These are phyloP conservation scores for Coranthus polyacanthus DNA, from an alignment of 2,797 vertebrate genomes.

Conservation along the genomic window DNA sequence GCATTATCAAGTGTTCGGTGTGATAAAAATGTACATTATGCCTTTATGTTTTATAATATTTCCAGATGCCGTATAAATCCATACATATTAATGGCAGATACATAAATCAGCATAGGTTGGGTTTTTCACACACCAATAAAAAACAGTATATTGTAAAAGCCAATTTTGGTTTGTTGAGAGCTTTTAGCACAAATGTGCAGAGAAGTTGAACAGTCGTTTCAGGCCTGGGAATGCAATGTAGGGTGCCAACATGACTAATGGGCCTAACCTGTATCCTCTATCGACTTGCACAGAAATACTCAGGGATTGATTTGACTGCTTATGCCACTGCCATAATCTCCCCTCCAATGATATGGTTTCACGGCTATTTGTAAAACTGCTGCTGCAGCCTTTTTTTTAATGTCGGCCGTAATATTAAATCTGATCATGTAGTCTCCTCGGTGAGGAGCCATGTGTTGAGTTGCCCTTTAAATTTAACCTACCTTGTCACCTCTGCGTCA, in stretches of 20 bases:
- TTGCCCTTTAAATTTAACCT: conserved; percentile 40
- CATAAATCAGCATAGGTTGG: conserved; percentile 45
- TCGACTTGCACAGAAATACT: conserved; percentile 79
- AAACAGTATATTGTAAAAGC: conserved; percentile 27
- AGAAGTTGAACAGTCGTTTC: conserved; percentile 46
- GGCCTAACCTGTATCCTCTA: conserved; percentile 75
- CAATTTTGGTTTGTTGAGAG: conserved; percentile 28
- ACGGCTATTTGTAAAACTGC: conserved; percentile 71
- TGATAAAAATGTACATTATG: conserved; percentile 46
- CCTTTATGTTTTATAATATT: conserved; percentile 40
- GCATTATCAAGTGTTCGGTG: conserved; percentile 44
- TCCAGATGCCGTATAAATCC: conserved; percentile 43
- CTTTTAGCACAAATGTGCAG: conserved; percentile 50
- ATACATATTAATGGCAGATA: conserved; percentile 36
- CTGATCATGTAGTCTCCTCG: conserved; percentile 51
- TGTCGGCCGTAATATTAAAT: conserved; percentile 59
- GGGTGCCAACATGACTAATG: conserved; percentile 83
- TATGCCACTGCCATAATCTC: conserved; percentile 77
- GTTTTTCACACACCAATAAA: conserved; percentile 33
- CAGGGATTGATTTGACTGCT: conserved; percentile 83
- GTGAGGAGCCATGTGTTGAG: conserved; percentile 25
- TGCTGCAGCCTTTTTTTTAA: conserved; percentile 60
- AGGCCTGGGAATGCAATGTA: conserved; percentile 51
- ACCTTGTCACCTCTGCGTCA: conserved; percentile 36
- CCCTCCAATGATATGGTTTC: conserved; percentile 74